phyloP scores from a whole-genome alignment of 2,113 vertebrate genomes.

The Equus quagga region DNA sequence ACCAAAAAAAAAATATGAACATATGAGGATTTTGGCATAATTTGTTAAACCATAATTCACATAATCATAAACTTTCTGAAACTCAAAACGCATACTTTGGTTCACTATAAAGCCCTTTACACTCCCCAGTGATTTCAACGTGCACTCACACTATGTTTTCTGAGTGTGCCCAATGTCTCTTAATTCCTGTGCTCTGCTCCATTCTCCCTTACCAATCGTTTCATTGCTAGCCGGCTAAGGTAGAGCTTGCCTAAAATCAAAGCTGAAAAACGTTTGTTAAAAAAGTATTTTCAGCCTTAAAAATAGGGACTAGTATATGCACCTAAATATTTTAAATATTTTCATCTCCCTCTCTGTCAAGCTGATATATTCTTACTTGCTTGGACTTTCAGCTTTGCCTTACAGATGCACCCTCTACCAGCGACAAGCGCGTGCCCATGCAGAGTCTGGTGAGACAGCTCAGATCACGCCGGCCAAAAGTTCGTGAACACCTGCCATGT shows the following conservation, averaged over 20 bases:
- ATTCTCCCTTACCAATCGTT: background rate
- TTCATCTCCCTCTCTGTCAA: background rate
- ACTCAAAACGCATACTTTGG: background rate
- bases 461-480: background rate
- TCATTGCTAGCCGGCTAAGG: background rate
- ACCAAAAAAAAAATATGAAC: background rate
- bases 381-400: background rate
- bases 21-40: background rate
- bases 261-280: background rate
- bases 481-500: background rate
- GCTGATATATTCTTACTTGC: background rate
- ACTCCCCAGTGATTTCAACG: background rate
- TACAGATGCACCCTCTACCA: background rate
- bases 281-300: slow-evolving; percentile 7
- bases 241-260: background rate
- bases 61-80: slow-evolving; percentile 10
- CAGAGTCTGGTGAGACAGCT: background rate
- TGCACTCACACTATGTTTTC: background rate
- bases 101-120: background rate
- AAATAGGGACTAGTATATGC: background rate
- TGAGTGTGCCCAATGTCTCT: background rate
- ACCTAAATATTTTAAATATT: background rate
- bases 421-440: accelerated
- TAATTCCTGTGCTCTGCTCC: background rate
- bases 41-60: background rate